Conservation (phyloP, 2,888 invertebrate species). For the Tetranychus truncatus region DNA sequence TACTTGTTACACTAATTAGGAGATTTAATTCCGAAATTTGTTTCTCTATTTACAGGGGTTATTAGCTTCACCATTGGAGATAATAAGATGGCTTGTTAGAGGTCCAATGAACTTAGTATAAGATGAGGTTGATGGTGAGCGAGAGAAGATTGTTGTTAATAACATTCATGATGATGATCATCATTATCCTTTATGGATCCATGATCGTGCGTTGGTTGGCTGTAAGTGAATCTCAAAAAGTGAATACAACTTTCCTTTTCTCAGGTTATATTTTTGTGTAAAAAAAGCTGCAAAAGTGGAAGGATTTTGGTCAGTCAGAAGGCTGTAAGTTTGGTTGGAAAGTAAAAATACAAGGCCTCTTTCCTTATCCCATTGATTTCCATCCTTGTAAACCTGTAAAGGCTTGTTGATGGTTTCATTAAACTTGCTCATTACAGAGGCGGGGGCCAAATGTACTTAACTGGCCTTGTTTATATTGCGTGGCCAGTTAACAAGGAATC, state of each 20-base stretch:
- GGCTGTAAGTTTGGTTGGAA: neutral
- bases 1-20: too few relatives aligned
- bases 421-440: neutral
- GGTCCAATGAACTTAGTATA: neutral
- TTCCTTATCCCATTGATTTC: neutral
- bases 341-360: neutral
- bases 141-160: neutral
- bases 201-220: neutral
- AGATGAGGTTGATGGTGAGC: neutral
- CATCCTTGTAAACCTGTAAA: neutral
- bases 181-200: neutral
- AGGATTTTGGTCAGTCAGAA: too few relatives aligned
- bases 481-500: neutral
- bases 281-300: too few relatives aligned
- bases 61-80: neutral
- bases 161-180: neutral
- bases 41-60: too few relatives aligned
- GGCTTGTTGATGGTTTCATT: neutral
- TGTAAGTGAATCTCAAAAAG: neutral
- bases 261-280: neutral
- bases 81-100: too few relatives aligned
- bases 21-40: too few relatives aligned
- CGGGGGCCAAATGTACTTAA: neutral
- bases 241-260: neutral
- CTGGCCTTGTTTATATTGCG: neutral